Conservation (phyloP, 2,113 vertebrate genomes). For the Gallinago undulata region DNA sequence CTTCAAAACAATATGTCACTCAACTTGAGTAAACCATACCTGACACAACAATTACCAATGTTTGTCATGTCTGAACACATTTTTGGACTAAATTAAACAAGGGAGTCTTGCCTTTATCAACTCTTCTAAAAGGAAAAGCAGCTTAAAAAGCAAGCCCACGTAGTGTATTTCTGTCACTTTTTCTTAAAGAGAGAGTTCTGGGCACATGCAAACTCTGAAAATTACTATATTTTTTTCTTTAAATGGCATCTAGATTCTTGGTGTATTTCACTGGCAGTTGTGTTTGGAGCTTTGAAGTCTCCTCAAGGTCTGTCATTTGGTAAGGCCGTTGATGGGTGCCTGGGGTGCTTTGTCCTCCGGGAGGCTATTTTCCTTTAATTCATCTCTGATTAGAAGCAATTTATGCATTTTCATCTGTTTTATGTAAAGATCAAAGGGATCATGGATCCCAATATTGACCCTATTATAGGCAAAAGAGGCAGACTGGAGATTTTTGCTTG, state of each 20-base stretch:
- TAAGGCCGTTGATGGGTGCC: conserved; percentile 67
- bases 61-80: conserved; percentile 32
- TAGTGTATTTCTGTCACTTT: background rate
- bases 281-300: conserved; percentile 74
- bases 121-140: background rate
- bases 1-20: conserved; percentile 28
- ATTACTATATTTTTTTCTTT: background rate
- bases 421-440: conserved; percentile 74
- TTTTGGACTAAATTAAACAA: conserved; percentile 17
- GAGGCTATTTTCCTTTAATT: conserved; percentile 75
- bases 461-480: conserved; percentile 58
- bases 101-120: background rate
- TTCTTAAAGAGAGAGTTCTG: conserved; percentile 53
- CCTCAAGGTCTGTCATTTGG: conserved; percentile 75
- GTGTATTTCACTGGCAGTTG: conserved; percentile 75
- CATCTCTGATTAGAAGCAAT: conserved; percentile 75
- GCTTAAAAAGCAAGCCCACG: background rate
- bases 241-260: conserved; percentile 49
- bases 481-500: conserved; percentile 43
- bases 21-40: conserved; percentile 6
- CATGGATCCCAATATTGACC: conserved; percentile 53
- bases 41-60: conserved; percentile 5
- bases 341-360: conserved; percentile 72
- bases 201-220: conserved; percentile 53
- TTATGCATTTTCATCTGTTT: conserved; percentile 76